Conservation (phyloP, 2,113 vertebrate species). For the Actinemys pallida region DNA sequence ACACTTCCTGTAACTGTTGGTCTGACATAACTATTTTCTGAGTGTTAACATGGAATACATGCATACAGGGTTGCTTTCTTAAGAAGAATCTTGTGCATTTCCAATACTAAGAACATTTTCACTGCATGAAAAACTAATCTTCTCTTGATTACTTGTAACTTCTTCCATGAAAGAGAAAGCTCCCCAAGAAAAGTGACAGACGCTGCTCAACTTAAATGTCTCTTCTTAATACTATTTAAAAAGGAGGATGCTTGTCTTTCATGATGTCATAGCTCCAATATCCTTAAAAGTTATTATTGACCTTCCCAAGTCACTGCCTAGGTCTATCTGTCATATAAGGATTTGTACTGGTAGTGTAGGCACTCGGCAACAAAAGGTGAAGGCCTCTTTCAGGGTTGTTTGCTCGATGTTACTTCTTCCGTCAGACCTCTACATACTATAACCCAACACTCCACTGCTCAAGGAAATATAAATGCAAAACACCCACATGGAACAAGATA, state of each 20-base stretch:
- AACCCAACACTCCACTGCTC: too few species aligned
- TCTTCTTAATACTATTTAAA: background rate
- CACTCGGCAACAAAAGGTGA: fast-evolving
- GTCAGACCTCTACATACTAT: background rate
- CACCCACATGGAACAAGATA: fast-evolving
- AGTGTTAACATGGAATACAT: background rate
- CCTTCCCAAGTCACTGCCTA: background rate
- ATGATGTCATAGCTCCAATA: background rate
- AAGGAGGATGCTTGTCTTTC: background rate
- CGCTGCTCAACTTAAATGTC: background rate
- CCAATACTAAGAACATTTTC: background rate
- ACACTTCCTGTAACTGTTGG: background rate
- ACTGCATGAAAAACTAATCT: background rate
- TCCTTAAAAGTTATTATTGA: background rate
- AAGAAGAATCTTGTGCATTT: background rate
- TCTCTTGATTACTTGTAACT: background rate
- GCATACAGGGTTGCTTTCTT: background rate
- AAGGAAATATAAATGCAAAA: background rate
- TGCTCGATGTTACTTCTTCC: background rate
- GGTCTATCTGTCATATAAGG: background rate
- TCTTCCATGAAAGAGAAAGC: background rate
- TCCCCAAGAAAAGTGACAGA: background rate
- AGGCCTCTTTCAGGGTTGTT: background rate
- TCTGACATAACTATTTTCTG: background rate
- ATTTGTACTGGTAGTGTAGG: background rate